These are phyloP conservation scores for Machaerirhynchus nigripectus DNA, from an alignment of 2,113 vertebrate species.

Conservation along the genomic window DNA sequence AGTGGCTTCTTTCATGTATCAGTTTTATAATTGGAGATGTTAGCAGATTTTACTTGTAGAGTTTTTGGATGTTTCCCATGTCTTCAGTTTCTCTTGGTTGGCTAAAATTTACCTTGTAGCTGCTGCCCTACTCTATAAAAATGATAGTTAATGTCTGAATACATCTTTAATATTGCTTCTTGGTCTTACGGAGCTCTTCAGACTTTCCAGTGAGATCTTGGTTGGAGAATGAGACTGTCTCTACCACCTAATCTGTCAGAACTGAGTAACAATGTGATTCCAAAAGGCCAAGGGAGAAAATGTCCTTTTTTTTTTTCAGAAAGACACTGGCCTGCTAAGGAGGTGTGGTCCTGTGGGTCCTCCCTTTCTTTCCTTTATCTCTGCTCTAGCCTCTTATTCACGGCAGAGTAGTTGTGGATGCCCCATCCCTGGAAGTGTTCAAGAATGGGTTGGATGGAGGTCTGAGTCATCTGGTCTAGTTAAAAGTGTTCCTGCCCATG, in stretches of 20 bases:
- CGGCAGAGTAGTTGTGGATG: neutral
- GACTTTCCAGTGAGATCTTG: neutral
- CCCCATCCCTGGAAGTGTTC: neutral
- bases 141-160: neutral
- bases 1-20: neutral
- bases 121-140: neutral
- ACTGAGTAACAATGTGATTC: neutral
- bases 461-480: neutral
- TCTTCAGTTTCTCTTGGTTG: neutral
- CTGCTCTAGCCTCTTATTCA: neutral
- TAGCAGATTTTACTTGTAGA: neutral
- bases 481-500: neutral
- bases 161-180: neutral
- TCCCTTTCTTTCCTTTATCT: neutral
- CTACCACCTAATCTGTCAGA: neutral
- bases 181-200: neutral
- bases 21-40: neutral
- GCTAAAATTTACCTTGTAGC: neutral
- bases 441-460: neutral
- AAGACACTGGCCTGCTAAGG: neutral
- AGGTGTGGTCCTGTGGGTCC: neutral
- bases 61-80: neutral
- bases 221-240: neutral
- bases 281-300: neutral
- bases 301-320: fast-evolving